Evolutionary conservation across 1,140 invertebrate species (phyloP).

Genomic region (Catajapyx aquilonaris): DNA sequence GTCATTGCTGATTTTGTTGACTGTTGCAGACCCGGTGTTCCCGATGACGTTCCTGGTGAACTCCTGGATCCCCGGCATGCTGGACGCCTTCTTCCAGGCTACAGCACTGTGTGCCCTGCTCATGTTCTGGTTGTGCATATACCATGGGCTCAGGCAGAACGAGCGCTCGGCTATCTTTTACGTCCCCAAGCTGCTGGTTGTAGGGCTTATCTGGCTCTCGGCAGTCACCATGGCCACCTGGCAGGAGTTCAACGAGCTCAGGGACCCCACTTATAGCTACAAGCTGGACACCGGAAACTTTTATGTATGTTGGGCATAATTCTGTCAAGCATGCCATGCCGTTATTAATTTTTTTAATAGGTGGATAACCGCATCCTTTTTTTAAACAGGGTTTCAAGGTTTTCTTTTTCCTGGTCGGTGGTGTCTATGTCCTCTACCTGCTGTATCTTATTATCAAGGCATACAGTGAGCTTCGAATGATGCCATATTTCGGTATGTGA

Average conservation of each 20-base stretch:
- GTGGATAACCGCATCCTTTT: constrained; percentile 7
- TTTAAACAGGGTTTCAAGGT: constrained; percentile 62
- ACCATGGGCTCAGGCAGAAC: constrained; percentile 86
- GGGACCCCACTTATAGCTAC: constrained; percentile 86
- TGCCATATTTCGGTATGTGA: constrained; percentile 85
- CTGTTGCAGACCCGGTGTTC: constrained; percentile 67
- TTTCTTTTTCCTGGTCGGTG: constrained; percentile 68
- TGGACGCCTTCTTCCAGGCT: constrained; percentile 76
- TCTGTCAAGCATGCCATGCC: not conserved
- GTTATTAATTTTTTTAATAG: too few species aligned
- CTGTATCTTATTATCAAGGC: constrained; percentile 64
- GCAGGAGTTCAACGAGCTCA: constrained; percentile 70
- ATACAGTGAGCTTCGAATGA: constrained; percentile 80
- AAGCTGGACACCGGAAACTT: constrained; percentile 69
- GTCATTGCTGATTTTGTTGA: constrained; percentile 3
- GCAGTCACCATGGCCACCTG: constrained; percentile 66
- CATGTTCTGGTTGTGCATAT: constrained; percentile 85
- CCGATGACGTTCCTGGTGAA: constrained; percentile 72
- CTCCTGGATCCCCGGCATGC: constrained; percentile 72
- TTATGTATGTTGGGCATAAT: constrained; percentile 34
- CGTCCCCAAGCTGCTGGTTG: constrained; percentile 69
- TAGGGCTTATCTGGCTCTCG: constrained; percentile 69
- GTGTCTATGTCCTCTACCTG: constrained; percentile 68
- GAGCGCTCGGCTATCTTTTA: constrained; percentile 74
- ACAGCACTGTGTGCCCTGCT: constrained; percentile 70